Conservation (phyloP, 1,140 invertebrate genomes). For the Paraescarpia echinospica region DNA sequence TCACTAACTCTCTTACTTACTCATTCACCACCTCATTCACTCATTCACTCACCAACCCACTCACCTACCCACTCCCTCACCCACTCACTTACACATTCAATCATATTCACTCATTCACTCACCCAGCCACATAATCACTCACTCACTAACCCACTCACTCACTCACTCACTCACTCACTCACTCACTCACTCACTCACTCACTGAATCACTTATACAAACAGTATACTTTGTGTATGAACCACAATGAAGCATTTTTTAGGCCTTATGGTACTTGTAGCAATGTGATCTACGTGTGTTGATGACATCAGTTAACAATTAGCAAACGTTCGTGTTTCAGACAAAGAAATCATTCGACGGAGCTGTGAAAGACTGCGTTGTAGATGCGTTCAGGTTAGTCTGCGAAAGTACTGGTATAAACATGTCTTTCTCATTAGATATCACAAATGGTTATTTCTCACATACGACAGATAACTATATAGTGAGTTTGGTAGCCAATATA, state of each 20-base stretch:
- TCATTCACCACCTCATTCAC: background rate
- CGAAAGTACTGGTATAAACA: too few relatives aligned
- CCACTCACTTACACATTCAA: background rate
- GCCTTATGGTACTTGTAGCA: background rate
- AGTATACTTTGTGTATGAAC: too few relatives aligned
- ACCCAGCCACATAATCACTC: background rate
- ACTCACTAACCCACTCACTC: background rate
- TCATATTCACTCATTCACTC: background rate
- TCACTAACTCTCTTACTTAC: background rate
- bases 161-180: slow-evolving; percentile 16
- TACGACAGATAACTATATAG: too few relatives aligned
- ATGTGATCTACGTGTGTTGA: background rate
- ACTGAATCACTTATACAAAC: background rate
- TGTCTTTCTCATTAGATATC: too few relatives aligned
- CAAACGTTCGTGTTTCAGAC: background rate
- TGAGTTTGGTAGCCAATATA: too few relatives aligned
- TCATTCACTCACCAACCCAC: background rate
- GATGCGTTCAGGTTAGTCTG: background rate
- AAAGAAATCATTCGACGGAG: background rate
- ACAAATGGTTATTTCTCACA: too few relatives aligned
- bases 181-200: background rate
- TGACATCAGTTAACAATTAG: background rate
- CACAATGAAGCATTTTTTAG: background rate
- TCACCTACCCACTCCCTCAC: background rate
- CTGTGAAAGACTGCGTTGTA: background rate